A percentile compares a stretch with the other conserved stretches of the same genome.
phyloP scores from a whole-genome alignment of 1,140 invertebrate species.

The Radopholus similis region DNA sequence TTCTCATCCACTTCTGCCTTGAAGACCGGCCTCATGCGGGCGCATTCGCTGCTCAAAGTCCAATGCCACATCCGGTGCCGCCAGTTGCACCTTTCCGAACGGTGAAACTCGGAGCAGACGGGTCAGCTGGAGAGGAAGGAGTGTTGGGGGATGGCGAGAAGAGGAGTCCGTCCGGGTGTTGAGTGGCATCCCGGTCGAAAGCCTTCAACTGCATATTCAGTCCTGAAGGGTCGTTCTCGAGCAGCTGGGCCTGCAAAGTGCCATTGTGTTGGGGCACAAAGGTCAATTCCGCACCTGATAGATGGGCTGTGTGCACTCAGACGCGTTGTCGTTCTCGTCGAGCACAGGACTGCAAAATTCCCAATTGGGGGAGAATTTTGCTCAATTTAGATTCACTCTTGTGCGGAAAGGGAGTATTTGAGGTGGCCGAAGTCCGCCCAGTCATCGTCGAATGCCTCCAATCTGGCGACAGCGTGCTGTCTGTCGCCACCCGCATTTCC shows the following conservation, averaged over 20 bases:
- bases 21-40: conserved; percentile 65
- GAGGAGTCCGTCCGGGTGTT: conserved; percentile 66
- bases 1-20: conserved; percentile 90
- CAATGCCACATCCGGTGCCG: conserved; percentile 76
- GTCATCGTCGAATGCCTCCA: neutral
- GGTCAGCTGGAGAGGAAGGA: neutral
- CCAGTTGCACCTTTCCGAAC: conserved; percentile 75
- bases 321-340: conserved; percentile 78
- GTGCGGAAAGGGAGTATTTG: neutral
- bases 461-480: neutral
- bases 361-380: no score
- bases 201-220: conserved; percentile 74
- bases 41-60: conserved; percentile 78
- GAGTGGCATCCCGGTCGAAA: conserved; percentile 71
- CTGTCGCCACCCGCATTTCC: neutral
- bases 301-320: conserved; percentile 40
- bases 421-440: neutral
- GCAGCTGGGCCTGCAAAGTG: conserved; percentile 68
- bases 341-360: no score
- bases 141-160: conserved; percentile 63
- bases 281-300: no score
- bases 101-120: conserved; percentile 27
- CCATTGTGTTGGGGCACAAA: no score
- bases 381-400: neutral
- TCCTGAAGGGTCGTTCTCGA: conserved; percentile 75